These are phyloP conservation scores for Homarus gammarus DNA, from an alignment of 2,888 invertebrate genomes.

Conservation along the genomic window DNA sequence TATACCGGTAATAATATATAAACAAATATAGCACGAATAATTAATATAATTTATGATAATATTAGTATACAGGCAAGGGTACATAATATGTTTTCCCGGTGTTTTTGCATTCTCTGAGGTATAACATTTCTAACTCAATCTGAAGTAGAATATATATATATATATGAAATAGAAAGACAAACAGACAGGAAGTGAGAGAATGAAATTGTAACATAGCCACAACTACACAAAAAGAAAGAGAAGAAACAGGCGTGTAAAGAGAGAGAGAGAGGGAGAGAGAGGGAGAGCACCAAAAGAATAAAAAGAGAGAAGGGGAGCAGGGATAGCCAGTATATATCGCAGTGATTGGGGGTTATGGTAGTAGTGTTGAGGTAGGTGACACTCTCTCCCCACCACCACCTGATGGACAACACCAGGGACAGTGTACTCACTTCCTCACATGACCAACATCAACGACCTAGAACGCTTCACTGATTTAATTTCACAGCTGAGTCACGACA, in stretches of 20 bases:
- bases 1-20: no score
- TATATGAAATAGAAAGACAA: not conserved
- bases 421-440: no score
- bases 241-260: not conserved
- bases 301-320: not conserved
- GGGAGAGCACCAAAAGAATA: not conserved
- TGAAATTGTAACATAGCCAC: not conserved
- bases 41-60: no score
- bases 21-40: no score
- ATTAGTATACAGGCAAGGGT: no score
- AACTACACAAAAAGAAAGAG: not conserved
- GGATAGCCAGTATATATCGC: constrained; percentile 1
- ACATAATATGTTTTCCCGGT: no score
- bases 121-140: no score
- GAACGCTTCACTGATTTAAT: no score
- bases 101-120: no score
- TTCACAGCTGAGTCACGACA: no score
- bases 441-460: no score
- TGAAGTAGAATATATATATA: not conserved
- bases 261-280: not conserved
- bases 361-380: not conserved
- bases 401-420: not conserved
- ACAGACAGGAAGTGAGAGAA: not conserved
- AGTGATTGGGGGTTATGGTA: not conserved
- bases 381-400: not conserved